Percentiles rank a stretch among this genome's conserved stretches.
Conservation (phyloP, 1,140 invertebrate species). For the Colletes gigas region DNA sequence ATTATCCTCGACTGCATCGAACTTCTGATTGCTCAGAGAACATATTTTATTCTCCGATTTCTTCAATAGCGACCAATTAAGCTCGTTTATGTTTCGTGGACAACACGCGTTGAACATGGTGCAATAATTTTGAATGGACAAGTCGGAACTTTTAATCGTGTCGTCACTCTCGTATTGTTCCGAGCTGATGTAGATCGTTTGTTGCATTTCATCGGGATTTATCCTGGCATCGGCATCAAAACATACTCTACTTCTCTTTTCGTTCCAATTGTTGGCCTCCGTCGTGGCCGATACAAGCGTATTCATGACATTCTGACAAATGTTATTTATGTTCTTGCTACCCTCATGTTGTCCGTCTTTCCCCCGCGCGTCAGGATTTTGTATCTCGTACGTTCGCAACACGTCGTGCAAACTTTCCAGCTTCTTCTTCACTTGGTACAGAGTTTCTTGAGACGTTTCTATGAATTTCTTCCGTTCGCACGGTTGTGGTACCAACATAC, state of each 20-base stretch:
- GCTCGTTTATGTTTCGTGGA: background rate
- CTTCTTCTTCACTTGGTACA: constrained; percentile 58
- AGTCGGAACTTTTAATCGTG: background rate
- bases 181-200: constrained; percentile 5
- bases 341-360: background rate
- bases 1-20: background rate
- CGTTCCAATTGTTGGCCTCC: background rate
- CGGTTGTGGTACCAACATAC: background rate
- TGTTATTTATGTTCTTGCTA: background rate
- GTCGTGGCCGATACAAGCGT: background rate
- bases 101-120: background rate
- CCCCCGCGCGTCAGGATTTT: background rate
- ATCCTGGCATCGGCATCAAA: background rate
- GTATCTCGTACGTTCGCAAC: constrained; percentile 52
- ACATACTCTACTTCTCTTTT: background rate
- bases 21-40: background rate
- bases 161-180: constrained; percentile 32
- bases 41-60: background rate
- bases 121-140: constrained; percentile 20
- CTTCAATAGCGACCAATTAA: background rate
- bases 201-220: background rate
- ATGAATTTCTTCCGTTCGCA: background rate
- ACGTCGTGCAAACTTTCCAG: constrained; percentile 67
- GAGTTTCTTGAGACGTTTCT: constrained; percentile 45
- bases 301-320: constrained; percentile 2